Conservation (phyloP, 2,113 vertebrate genomes). For the Camelus bactrianus region DNA sequence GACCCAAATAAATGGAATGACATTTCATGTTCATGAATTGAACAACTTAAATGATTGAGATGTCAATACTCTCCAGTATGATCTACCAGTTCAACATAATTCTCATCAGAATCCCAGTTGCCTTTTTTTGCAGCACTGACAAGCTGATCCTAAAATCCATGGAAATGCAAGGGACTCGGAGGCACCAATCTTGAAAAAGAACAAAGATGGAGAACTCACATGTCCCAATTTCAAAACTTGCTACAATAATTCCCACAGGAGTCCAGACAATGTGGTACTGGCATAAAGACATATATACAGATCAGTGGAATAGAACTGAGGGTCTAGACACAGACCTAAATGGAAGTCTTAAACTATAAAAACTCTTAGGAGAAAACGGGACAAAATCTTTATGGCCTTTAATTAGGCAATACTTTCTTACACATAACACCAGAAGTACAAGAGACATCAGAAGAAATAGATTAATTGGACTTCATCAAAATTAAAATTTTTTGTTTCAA, state of each 20-base stretch:
- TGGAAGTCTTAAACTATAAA: background rate
- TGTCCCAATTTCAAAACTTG: background rate
- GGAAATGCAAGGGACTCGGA: background rate
- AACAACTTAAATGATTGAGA: background rate
- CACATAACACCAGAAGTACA: background rate
- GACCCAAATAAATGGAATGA: background rate
- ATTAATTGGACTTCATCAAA: background rate
- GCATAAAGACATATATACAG: background rate
- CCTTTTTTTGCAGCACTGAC: background rate
- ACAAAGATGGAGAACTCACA: background rate
- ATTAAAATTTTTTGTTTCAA: background rate
- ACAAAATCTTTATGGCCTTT: background rate
- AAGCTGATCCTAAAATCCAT: background rate
- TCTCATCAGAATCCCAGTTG: background rate
- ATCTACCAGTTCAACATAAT: background rate
- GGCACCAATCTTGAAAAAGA: background rate
- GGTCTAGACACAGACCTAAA: background rate
- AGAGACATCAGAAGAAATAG: background rate
- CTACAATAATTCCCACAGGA: background rate
- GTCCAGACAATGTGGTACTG: background rate
- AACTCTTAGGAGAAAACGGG: background rate
- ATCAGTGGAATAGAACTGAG: background rate
- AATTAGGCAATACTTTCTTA: background rate
- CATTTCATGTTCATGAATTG: background rate
- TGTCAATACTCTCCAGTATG: background rate